Evolutionary conservation across 2,113 vertebrate species (phyloP).

Genomic region (Calyptommatus sinebrachiatus): DNA sequence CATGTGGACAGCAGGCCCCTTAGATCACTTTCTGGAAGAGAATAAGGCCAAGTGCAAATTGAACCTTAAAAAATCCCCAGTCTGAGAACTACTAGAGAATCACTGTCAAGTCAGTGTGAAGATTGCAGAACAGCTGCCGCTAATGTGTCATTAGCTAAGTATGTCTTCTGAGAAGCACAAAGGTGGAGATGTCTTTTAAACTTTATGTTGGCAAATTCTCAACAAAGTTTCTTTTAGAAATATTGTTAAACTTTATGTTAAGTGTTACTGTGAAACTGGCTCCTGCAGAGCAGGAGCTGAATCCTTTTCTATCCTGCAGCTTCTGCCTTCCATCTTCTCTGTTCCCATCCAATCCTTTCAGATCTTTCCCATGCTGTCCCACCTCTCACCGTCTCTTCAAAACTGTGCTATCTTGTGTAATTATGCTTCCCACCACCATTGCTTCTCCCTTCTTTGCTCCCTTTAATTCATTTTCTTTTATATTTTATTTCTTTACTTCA

Average conservation of each 20-base stretch:
- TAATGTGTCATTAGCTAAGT: background rate
- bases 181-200: background rate
- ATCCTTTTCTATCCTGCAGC: too few relatives aligned
- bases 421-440: too few relatives aligned
- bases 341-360: too few relatives aligned
- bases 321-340: too few relatives aligned
- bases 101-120: slow-evolving; percentile 2
- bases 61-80: background rate
- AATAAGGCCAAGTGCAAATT: too few relatives aligned
- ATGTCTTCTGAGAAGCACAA: background rate
- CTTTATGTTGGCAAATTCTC: background rate
- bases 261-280: background rate
- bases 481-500: background rate
- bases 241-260: background rate
- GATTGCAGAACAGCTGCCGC: background rate
- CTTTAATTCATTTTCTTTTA: too few relatives aligned
- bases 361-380: too few relatives aligned
- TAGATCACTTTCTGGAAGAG: too few relatives aligned
- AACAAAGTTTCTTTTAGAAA: background rate
- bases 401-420: too few relatives aligned
- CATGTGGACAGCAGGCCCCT: too few relatives aligned
- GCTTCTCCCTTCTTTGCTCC: too few relatives aligned
- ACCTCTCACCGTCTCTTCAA: background rate
- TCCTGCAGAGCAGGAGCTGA: too few relatives aligned
- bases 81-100: background rate